Evolutionary conservation across 2,797 vertebrate species (phyloP).

Genomic region (Danio choprae): DNA sequence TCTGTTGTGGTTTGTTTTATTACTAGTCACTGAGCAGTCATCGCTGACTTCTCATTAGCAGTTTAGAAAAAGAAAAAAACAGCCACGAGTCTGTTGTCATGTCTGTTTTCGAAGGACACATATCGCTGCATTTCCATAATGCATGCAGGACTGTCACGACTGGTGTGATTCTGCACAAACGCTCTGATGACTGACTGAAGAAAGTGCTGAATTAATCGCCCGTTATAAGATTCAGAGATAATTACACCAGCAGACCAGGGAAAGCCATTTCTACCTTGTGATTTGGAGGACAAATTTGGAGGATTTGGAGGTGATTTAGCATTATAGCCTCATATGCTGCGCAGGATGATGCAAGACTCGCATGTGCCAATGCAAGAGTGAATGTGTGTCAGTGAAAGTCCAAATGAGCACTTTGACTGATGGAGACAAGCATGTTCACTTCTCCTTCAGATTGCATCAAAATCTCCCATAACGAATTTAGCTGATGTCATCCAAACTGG

Average conservation of each 20-base stretch:
- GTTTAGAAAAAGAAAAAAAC: neutral
- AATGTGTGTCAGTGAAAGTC: slow-evolving; percentile 8
- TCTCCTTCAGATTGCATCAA: slow-evolving; percentile 3
- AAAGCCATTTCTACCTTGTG: slow-evolving; percentile 39
- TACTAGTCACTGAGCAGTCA: slow-evolving; percentile 10
- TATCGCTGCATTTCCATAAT: slow-evolving; percentile 53
- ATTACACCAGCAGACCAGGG: slow-evolving; percentile 48
- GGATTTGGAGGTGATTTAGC: no score
- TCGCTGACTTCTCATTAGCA: slow-evolving; percentile 37
- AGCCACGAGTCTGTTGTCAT: slow-evolving; percentile 32
- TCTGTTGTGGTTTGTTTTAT: neutral
- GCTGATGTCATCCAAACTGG: neutral
- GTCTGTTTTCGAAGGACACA: slow-evolving; percentile 50
- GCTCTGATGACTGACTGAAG: slow-evolving; percentile 48
- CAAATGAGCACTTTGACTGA: neutral
- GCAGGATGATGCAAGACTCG: slow-evolving; percentile 36
- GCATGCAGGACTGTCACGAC: slow-evolving; percentile 46
- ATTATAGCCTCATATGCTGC: slow-evolving; percentile 13
- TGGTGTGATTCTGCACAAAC: slow-evolving; percentile 41
- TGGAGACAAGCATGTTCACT: neutral
- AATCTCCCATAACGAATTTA: slow-evolving; percentile 15
- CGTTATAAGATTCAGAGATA: slow-evolving; percentile 42
- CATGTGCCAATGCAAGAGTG: slow-evolving; percentile 32
- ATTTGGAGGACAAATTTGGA: slow-evolving; percentile 45
- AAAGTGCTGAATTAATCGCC: slow-evolving; percentile 56